These are phyloP conservation scores for Formica aserva DNA, from an alignment of 2,888 invertebrate species.

Conservation along the genomic window DNA sequence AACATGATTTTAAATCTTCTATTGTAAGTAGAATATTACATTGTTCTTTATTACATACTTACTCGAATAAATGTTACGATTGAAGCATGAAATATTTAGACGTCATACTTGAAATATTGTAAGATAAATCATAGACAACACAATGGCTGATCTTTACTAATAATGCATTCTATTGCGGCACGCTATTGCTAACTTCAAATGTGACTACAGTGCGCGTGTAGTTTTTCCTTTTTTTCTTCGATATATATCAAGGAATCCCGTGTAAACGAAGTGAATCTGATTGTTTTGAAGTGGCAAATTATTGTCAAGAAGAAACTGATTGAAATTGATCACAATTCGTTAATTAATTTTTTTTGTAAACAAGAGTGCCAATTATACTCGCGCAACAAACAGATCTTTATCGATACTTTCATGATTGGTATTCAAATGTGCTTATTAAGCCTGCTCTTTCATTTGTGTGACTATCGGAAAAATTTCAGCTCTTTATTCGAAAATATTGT, in stretches of 20 bases:
- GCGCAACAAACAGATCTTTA: constrained; percentile 6
- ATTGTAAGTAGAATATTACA: constrained; percentile 12
- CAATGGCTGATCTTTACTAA: constrained; percentile 35
- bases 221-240: neutral
- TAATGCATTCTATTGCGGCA: constrained; percentile 38
- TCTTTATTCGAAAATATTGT: constrained; percentile 27
- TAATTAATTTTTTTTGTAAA: neutral
- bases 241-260: neutral
- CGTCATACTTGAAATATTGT: constrained; percentile 27
- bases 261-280: constrained; percentile 9
- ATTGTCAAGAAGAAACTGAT: neutral
- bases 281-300: neutral
- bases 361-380: neutral
- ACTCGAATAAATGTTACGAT: constrained; percentile 5
- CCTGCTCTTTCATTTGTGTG: neutral
- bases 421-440: constrained; percentile 27
- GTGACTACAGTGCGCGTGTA: constrained; percentile 35
- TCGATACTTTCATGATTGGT: constrained; percentile 10
- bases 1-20: neutral
- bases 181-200: constrained; percentile 18
- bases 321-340: neutral
- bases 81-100: constrained; percentile 45
- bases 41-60: neutral
- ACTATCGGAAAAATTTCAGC: constrained; percentile 7
- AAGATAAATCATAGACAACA: constrained; percentile 36